Evolutionary conservation across 1,140 invertebrate species (phyloP), one percentile per base, ranked within the genome.

Genomic region (Apis cerana): DNA sequence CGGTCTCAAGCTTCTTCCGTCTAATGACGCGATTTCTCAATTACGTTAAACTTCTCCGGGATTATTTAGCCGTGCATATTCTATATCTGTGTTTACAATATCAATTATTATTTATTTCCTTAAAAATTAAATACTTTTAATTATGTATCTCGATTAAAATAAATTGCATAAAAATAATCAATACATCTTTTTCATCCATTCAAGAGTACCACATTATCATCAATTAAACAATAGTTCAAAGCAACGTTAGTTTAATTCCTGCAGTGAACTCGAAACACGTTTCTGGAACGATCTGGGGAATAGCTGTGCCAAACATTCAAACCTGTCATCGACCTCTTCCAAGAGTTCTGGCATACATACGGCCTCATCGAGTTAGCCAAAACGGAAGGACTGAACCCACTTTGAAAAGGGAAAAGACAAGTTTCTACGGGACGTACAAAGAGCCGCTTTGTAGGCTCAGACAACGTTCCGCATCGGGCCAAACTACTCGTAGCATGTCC

Each of bases 391-490:
- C 33, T 43, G 15, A 83, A 56, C 23, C n/a, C 69, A n/a, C 54
- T 59, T 68, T 59, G 58, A 82, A 80, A 72, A 50, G 59, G 62
- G 61, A 10, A 43, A 69, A 75, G 43, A 71, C 61, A 68, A 80
- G 70, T 84, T 43, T 71, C 50, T n/a, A 23, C 62, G 17, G 21
- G 17, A 48, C 52, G 56, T 33, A 83, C 67, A 86, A 76, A 83
- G 71, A 58, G 27, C 15, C 77, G 50, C 83, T 85, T 85, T 82
- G 69, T 80, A 75, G 74, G 58, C 84, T 86, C 83, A 74, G 72
- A 75, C 61, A 69, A 85, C 64, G 58, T 77, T 69, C 70, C 61
- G 61, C 52, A 19, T 85, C 69, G 69, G 74, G 54, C 58, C 71
- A 75, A 82, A 75, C 27, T 85, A 74, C 62, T 12, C 9, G 17